A percentile compares a stretch with the other conserved stretches of the same genome.
Conservation (phyloP, 1,140 invertebrate species). For the Procambarus virginalis region DNA sequence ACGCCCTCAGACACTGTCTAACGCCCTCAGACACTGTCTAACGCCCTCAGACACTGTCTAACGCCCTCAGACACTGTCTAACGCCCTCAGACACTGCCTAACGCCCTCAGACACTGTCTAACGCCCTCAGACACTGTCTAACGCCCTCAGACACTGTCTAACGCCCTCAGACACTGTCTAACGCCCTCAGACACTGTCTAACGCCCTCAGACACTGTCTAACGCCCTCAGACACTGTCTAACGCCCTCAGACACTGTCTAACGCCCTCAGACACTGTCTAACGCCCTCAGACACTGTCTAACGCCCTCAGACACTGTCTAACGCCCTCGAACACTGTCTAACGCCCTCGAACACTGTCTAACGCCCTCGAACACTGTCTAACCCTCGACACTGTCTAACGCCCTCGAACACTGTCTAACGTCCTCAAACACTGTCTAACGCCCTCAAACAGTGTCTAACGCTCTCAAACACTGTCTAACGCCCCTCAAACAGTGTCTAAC, state of each 20-base stretch:
- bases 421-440: not conserved
- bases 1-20: no score
- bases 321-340: not conserved
- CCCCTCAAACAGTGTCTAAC: not conserved
- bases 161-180: no score
- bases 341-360: not conserved
- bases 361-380: not conserved
- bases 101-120: no score
- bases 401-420: not conserved
- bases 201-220: not conserved
- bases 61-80: no score
- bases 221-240: not conserved
- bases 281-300: not conserved
- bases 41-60: no score
- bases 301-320: not conserved
- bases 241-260: not conserved
- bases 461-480: not conserved
- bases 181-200: no score
- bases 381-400: not conserved
- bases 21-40: no score
- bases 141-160: no score
- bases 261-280: not conserved
- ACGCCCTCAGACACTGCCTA: no score
- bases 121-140: no score
- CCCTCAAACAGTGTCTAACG: not conserved